Conservation (phyloP, 2,797 vertebrate genomes). For the Syngnathus rostellatus region DNA sequence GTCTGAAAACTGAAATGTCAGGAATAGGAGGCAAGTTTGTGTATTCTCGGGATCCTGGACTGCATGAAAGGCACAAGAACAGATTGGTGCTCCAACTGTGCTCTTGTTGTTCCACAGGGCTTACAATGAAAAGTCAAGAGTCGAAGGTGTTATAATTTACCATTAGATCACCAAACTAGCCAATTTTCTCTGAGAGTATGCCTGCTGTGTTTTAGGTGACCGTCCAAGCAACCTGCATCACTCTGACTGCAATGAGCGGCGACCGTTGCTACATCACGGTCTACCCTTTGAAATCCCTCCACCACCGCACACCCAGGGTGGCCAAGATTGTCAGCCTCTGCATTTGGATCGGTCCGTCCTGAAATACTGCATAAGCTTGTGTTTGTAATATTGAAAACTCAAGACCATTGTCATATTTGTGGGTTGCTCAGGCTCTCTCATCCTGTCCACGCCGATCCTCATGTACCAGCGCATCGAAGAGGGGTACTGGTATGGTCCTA, state of each 20-base stretch:
- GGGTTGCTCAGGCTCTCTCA: slow-evolving; percentile 66
- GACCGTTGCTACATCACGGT: slow-evolving; percentile 76
- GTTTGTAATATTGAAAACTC: background rate
- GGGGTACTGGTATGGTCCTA: slow-evolving; percentile 77
- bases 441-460: slow-evolving; percentile 72
- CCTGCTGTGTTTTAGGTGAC: slow-evolving; percentile 61
- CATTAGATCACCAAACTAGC: background rate
- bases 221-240: slow-evolving; percentile 78
- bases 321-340: slow-evolving; percentile 76
- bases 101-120: background rate
- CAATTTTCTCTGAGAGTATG: background rate
- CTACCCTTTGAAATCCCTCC: slow-evolving; percentile 75
- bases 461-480: slow-evolving; percentile 77
- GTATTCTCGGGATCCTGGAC: no score
- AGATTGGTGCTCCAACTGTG: background rate
- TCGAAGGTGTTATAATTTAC: background rate
- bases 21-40: background rate
- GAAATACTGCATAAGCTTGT: background rate
- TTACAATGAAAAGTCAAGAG: background rate
- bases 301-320: slow-evolving; percentile 69
- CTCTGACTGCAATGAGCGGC: slow-evolving; percentile 76
- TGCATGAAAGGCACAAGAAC: background rate
- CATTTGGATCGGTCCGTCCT: slow-evolving; percentile 73
- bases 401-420: background rate
- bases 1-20: background rate